These are phyloP conservation scores for Lindbergichthys nudifrons DNA, from an alignment of 2,797 vertebrate genomes.

Conservation along the genomic window DNA sequence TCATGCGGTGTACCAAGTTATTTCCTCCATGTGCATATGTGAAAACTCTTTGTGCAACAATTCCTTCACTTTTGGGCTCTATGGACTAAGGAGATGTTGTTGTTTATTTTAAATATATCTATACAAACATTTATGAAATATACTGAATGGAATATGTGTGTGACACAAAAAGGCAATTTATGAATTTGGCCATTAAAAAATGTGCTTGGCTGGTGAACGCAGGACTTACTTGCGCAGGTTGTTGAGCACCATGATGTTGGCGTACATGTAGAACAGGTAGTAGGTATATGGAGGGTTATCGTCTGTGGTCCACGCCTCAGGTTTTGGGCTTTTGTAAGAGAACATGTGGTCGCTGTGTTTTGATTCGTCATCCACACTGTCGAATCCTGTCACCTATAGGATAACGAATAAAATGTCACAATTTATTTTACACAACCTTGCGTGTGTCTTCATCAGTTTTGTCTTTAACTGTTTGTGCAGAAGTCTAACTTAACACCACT, in stretches of 20 bases:
- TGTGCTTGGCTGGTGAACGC: not conserved
- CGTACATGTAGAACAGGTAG: slow-evolving; percentile 98
- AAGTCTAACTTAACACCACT: not conserved
- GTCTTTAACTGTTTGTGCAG: not conserved
- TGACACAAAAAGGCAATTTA: too few species aligned
- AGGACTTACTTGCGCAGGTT: slow-evolving; percentile 91
- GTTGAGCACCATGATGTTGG: slow-evolving; percentile 98
- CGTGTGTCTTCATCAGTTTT: not conserved
- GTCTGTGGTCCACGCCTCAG: slow-evolving; percentile 91
- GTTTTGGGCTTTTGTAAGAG: slow-evolving; percentile 93
- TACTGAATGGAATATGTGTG: too few species aligned
- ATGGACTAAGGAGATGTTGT: too few species aligned
- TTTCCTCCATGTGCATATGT: too few species aligned
- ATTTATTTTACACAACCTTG: too few species aligned
- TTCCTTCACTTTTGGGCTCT: too few species aligned
- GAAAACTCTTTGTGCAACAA: too few species aligned
- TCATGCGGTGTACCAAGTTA: too few species aligned
- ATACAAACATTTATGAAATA: too few species aligned
- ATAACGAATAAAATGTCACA: not conserved
- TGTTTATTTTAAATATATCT: too few species aligned
- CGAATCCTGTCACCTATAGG: slow-evolving; percentile 93
- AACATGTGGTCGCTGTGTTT: slow-evolving; percentile 98
- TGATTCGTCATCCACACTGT: slow-evolving; percentile 98
- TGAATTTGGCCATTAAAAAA: too few species aligned
- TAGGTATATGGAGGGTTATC: slow-evolving; percentile 97